phyloP scores from a whole-genome alignment of 2,113 vertebrate genomes.

The Condylura cristata region DNA sequence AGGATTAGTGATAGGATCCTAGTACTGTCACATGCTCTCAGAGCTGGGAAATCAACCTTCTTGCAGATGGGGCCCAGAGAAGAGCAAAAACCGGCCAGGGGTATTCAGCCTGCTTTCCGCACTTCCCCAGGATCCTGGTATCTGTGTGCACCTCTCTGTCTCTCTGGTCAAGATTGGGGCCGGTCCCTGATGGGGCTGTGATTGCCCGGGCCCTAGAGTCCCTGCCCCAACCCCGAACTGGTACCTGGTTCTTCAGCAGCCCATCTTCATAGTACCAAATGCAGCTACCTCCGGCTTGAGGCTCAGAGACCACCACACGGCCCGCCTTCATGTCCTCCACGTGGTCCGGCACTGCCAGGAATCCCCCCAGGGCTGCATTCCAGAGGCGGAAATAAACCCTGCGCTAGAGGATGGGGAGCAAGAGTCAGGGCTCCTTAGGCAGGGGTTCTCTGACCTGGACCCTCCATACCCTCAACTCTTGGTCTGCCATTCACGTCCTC shows the following conservation, averaged over 20 bases:
- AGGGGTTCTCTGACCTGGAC: neutral
- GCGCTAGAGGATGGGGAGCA: slow-evolving; percentile 83
- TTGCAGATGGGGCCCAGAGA: neutral
- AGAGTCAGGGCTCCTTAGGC: slow-evolving; percentile 37
- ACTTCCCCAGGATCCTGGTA: neutral
- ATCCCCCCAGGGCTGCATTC: slow-evolving; percentile 87
- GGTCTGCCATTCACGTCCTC: neutral
- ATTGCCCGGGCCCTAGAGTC: neutral
- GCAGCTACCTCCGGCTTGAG: slow-evolving; percentile 87
- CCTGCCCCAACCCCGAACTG: neutral
- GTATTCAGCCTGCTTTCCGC: neutral
- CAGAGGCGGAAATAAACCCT: slow-evolving; percentile 90
- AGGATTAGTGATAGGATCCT: neutral
- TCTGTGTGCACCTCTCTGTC: neutral
- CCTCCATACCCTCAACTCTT: neutral
- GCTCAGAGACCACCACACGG: slow-evolving; percentile 89
- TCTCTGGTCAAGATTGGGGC: neutral
- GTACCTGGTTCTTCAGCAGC: slow-evolving; percentile 94
- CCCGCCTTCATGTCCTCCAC: slow-evolving; percentile 94
- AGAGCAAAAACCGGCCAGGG: neutral
- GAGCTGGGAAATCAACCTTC: neutral
- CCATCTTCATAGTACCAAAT: slow-evolving; percentile 96
- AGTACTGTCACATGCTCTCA: neutral
- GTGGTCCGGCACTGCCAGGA: slow-evolving; percentile 89
- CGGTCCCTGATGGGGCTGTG: neutral